Conservation (phyloP, 2,888 invertebrate species). For the Atherix ibis region DNA sequence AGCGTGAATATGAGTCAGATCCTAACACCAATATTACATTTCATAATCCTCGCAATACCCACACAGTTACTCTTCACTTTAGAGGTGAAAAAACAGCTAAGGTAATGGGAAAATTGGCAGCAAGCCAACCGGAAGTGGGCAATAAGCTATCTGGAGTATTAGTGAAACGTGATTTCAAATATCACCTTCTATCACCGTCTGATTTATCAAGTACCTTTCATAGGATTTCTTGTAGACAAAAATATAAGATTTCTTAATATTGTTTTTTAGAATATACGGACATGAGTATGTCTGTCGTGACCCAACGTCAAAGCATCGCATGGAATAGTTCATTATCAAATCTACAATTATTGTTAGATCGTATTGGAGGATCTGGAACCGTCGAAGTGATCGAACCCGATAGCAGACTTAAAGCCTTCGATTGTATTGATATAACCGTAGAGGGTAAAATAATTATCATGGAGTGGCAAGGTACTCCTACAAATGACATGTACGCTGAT, state of each 20-base stretch:
- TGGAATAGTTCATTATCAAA: slow-evolving; percentile 62
- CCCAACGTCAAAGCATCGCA: slow-evolving; percentile 81
- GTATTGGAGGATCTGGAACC: slow-evolving; percentile 52
- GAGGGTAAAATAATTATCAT: slow-evolving; percentile 71
- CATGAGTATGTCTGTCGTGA: slow-evolving; percentile 81
- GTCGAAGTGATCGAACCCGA: slow-evolving; percentile 54
- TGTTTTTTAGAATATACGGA: slow-evolving; percentile 89
- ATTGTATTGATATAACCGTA: slow-evolving; percentile 63
- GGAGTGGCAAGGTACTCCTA: slow-evolving; percentile 91
- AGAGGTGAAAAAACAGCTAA: slow-evolving; percentile 97
- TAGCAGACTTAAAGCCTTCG: slow-evolving; percentile 64
- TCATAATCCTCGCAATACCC: slow-evolving; percentile 93
- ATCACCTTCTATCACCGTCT: slow-evolving; percentile 79
- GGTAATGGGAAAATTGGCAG: slow-evolving; percentile 86
- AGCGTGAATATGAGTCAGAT: slow-evolving; percentile 84
- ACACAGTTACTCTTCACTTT: slow-evolving; percentile 82
- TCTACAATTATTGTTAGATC: slow-evolving; percentile 58
- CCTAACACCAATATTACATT: slow-evolving; percentile 66
- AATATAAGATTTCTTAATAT: too few relatives aligned
- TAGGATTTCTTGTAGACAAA: neutral
- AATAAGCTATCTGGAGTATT: slow-evolving; percentile 77
- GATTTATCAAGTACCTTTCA: slow-evolving; percentile 54
- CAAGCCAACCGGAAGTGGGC: slow-evolving; percentile 63
- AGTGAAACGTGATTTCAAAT: slow-evolving; percentile 95
- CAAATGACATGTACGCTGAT: slow-evolving; percentile 97